Percentiles rank a stretch among this genome's conserved stretches.
Conservation (phyloP, 2,797 vertebrate genomes). For the Odontamblyopus rebecca region DNA sequence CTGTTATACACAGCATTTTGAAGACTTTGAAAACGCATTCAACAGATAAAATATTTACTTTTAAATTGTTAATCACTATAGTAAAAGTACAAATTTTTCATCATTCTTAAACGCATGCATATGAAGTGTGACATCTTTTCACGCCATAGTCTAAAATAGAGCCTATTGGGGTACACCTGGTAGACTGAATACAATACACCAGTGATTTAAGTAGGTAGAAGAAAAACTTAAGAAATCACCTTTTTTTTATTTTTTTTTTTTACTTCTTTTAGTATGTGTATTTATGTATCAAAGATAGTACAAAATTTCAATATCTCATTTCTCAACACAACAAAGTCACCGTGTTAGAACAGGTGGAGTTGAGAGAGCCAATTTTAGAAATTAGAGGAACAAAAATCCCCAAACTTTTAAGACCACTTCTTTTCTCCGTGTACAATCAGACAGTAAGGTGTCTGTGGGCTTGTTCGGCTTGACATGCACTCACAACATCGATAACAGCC, state of each 20-base stretch:
- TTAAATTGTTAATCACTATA: no score
- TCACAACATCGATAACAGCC: slow-evolving; percentile 81
- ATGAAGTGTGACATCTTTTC: not conserved
- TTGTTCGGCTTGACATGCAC: slow-evolving; percentile 67
- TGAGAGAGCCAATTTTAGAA: not conserved
- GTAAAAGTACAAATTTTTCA: no score
- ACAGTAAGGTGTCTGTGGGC: slow-evolving; percentile 63
- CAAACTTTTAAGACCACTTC: slow-evolving; percentile 25
- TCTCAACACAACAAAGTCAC: not conserved
- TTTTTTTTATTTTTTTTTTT: no score
- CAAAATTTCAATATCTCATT: slow-evolving; percentile 1
- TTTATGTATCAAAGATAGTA: not conserved
- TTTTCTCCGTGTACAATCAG: slow-evolving; percentile 47
- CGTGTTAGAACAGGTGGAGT: not conserved
- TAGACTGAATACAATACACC: no score
- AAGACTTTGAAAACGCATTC: no score
- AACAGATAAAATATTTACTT: no score
- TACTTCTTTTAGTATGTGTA: no score
- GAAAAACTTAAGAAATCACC: no score
- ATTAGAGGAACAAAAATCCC: not conserved
- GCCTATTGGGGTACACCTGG: no score
- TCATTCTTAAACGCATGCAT: no score
- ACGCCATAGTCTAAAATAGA: not conserved
- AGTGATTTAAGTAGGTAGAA: no score
- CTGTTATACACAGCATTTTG: no score